Conservation (phyloP, 2,797 vertebrate species). For the Silurus lanzhouensis region DNA sequence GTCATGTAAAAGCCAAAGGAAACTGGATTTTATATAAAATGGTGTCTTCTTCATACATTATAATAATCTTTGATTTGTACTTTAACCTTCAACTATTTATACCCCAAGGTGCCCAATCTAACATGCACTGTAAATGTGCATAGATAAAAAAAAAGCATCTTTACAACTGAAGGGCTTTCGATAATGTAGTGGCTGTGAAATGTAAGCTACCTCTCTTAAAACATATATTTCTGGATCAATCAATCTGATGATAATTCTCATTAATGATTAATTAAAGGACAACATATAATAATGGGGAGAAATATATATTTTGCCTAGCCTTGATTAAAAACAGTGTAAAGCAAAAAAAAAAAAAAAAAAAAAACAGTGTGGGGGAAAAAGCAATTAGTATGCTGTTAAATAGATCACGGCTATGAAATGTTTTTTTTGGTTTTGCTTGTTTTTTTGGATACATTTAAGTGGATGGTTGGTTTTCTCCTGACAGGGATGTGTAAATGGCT, state of each 20-base stretch:
- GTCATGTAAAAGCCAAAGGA: no score
- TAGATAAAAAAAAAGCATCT: neutral
- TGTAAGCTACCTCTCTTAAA: neutral
- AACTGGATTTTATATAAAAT: neutral
- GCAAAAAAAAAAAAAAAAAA: neutral
- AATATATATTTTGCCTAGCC: neutral
- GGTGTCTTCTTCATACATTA: neutral
- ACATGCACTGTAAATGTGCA: neutral
- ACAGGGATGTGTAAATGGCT: neutral
- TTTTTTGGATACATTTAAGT: neutral
- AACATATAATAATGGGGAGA: neutral
- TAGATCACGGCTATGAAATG: neutral
- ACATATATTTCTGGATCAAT: neutral
- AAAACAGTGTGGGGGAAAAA: neutral
- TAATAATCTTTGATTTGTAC: neutral
- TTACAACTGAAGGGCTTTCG: neutral
- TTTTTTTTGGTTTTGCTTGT: no score
- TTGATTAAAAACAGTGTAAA: neutral
- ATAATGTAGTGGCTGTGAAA: neutral
- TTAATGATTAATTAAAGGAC: neutral
- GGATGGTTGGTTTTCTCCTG: neutral
- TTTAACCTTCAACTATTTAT: neutral
- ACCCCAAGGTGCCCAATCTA: neutral
- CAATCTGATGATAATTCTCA: neutral
- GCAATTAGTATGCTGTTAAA: neutral